A percentile compares a stretch with the other conserved stretches of the same genome.
phyloP scores from a whole-genome alignment of 1,140 invertebrate genomes.

The Gryon sp. region DNA sequence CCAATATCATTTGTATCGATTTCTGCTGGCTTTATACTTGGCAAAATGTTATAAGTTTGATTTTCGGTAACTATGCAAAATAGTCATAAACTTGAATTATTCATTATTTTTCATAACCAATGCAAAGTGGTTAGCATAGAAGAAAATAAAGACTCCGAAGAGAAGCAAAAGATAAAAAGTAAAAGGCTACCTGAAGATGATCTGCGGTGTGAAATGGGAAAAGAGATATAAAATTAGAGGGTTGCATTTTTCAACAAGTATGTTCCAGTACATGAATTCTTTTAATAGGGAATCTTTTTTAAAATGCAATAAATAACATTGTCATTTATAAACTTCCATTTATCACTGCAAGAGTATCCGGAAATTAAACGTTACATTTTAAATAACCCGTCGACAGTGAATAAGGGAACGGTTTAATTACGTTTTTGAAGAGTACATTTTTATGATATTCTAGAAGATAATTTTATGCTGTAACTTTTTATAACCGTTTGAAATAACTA shows the following conservation, averaged over 20 bases:
- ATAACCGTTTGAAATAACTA: not conserved
- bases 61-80: conserved; percentile 43
- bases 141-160: conserved; percentile 34
- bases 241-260: conserved; percentile 43
- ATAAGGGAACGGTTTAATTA: conserved; percentile 55
- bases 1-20: conserved; percentile 61
- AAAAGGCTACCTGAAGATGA: too few relatives aligned
- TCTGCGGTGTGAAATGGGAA: conserved; percentile 15
- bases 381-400: conserved; percentile 48
- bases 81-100: conserved; percentile 33
- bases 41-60: conserved; percentile 42
- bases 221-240: conserved; percentile 47
- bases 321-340: conserved; percentile 54
- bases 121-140: conserved; percentile 30
- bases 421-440: conserved; percentile 36
- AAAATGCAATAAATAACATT: conserved; percentile 56
- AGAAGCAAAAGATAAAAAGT: too few relatives aligned
- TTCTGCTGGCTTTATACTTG: conserved; percentile 24
- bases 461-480: conserved; percentile 22
- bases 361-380: conserved; percentile 63
- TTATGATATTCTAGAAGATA: conserved; percentile 55
- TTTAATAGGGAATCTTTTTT: conserved; percentile 47
- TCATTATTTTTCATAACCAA: conserved; percentile 43
- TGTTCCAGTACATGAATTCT: conserved; percentile 51
- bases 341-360: conserved; percentile 59